Evolutionary conservation across 2,113 vertebrate genomes (phyloP), one percentile per base, ranked within the genome.

Genomic region (Alethe castanea): DNA sequence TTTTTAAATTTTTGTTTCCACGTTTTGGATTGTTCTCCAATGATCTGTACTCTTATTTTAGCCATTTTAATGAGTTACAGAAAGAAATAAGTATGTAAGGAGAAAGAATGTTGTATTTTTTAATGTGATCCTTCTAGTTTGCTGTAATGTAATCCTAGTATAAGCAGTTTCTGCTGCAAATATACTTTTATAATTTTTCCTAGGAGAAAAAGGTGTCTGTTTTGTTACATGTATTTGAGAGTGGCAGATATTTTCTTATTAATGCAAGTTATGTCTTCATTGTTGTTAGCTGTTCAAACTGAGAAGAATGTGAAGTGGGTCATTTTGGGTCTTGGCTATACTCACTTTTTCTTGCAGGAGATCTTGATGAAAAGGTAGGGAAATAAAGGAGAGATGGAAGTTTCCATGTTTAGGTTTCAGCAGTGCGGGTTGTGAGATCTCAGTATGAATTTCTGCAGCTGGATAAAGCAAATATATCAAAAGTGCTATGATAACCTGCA

Each of bases 371-470:
- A 90, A 77, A 95, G 50, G 19, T 25, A 66, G 20, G 19, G 38
- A 80, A 91, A 80, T 80, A 96, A 95, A 95, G 83, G 54, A 81
- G 60, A 73, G 73, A 40, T 70, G 59, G 42, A 86, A 86, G 38
- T 50, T 85, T 80, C 47, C 9, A 28, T 20, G 78, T 77, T 82
- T 18, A 62, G 47, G 18, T 86, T 86, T 86, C 74, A 56, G 52
- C 79, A 65, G 60, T 53, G 40, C 53, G 85, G 45, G 31, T 66
- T 88, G 54, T 81, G 80, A 91, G 64, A 74, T 50, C 60, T 91
- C 10, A 0, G 47, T 66, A 7, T 71, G 76, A 88, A 71, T 84
- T 86, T 67, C 52, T 90, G 52, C 52, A 73, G 64, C 47, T 25
- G 79, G 54, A 22, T 38, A n/a, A 47, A 95, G 62, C 42, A 90